These are phyloP conservation scores for Prolemur simus DNA, from an alignment of 2,113 vertebrate genomes.

Conservation along the genomic window DNA sequence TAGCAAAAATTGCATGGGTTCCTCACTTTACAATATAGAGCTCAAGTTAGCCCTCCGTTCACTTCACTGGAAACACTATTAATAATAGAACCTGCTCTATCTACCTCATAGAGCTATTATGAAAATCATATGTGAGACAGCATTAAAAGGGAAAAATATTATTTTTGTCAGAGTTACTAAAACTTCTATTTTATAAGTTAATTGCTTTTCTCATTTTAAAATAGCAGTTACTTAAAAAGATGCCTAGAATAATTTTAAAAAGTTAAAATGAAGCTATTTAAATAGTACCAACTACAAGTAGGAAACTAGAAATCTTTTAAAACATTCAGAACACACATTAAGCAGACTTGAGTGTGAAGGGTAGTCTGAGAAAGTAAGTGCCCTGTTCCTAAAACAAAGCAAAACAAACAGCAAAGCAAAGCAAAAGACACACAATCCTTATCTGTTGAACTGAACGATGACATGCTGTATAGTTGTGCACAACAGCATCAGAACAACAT, in stretches of 20 bases:
- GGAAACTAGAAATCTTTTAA: not conserved
- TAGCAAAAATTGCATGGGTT: not conserved
- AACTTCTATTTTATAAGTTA: not conserved
- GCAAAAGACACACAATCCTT: not conserved
- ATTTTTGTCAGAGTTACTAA: not conserved
- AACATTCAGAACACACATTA: not conserved
- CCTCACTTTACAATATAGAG: not conserved
- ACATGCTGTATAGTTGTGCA: rapidly evolving
- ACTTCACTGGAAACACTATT: not conserved
- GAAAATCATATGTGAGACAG: not conserved
- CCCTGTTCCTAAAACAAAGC: not conserved
- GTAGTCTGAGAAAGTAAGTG: not conserved
- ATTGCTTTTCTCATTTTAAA: not conserved
- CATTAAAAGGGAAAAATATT: not conserved
- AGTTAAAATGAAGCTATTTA: not conserved
- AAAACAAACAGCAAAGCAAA: not conserved
- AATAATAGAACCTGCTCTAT: not conserved
- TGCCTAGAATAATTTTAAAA: not conserved
- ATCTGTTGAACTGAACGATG: rapidly evolving
- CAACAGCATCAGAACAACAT: rapidly evolving
- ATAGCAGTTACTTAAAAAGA: not conserved
- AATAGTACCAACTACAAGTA: not conserved
- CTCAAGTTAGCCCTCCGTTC: not conserved
- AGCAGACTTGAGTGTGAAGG: not conserved
- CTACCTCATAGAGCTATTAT: not conserved